Base-by-base conservation (phyloP, 1,140 invertebrate genomes). In the Musca domestica region DNA sequence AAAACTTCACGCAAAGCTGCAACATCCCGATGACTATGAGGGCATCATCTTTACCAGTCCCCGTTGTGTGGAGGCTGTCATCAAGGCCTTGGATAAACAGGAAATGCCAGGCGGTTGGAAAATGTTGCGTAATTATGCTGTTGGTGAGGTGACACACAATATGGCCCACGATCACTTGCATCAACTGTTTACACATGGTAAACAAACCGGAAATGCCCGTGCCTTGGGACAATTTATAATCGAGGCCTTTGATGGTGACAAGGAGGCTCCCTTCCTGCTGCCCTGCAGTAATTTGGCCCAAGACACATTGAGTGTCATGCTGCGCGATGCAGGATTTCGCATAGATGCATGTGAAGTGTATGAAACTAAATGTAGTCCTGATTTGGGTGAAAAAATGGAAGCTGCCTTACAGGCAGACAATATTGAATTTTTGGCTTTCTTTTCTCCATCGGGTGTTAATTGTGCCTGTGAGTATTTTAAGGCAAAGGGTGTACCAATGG, bases 1-100 rank as follows among this genome's bases (percentile, higher is more conserved):
- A 2, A 72, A 82, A 63, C 72, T 86, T 10, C 71, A 71, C 0
- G 73, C 74, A 5, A 84, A 82, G 69, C 76, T 86, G 9, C 71
- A 76, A 52, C 70, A 67, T 9, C 77, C 76, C 20, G 77, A 78
- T 14, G 73, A 79, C n/a, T 86, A 85, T 72, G 76, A 82, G n/a
- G 85, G 84, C 12, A 76, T 86, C 9, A 82, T 86, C n/a, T 77
- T 86, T 34, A 86, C 85, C 0, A 85, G 84, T 70, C 84, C 85
- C 0, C 76, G 85, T 2, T 85, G 84, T 19, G 81, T 85, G 5
- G 84, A 86, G 68, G 85, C 85, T 0, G 81, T 84, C 0, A 77
- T 19, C 69, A 81, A 72, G 75, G 80, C 75, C 74, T 81, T 85
- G 75, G 82, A 71, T 23, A 58, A 71, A 1, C 74, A 81, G 1